phyloP scores from a whole-genome alignment of 2,113 vertebrate genomes.

The Onychostruthus taczanowskii region DNA sequence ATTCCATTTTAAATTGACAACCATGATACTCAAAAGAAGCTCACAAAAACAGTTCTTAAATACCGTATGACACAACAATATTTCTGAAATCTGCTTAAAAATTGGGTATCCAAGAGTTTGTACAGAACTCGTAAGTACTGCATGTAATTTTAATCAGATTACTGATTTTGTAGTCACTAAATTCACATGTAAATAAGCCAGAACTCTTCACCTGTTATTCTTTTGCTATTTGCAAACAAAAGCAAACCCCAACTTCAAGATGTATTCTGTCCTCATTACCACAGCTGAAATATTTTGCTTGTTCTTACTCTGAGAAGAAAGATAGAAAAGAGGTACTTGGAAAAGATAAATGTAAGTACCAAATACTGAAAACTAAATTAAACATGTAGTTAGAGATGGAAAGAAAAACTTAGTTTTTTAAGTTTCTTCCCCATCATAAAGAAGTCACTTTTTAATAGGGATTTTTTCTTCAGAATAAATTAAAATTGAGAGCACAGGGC shows the following conservation, averaged over 20 bases:
- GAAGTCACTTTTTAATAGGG: neutral
- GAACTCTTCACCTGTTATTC: neutral
- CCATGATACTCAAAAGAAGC: neutral
- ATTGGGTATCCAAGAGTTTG: neutral
- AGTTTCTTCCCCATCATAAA: neutral
- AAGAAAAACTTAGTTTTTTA: neutral
- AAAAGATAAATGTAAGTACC: neutral
- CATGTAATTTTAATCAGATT: neutral
- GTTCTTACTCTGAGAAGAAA: neutral
- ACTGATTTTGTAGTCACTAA: neutral
- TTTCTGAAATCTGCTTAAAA: neutral
- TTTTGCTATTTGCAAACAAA: neutral
- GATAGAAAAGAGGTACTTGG: neutral
- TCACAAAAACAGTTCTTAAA: neutral
- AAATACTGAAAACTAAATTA: neutral
- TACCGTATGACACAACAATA: neutral
- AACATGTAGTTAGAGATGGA: neutral
- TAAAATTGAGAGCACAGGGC: neutral
- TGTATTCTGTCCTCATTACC: neutral
- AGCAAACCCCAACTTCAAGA: neutral
- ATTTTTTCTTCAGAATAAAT: neutral
- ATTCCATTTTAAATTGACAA: neutral
- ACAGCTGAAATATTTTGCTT: neutral
- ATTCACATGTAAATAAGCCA: neutral
- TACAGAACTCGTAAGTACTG: neutral